Percentiles rank a stretch among this genome's conserved stretches.
These are phyloP conservation scores for Notolepis coatsorum DNA, from an alignment of 2,797 vertebrate species.

Conservation along the genomic window DNA sequence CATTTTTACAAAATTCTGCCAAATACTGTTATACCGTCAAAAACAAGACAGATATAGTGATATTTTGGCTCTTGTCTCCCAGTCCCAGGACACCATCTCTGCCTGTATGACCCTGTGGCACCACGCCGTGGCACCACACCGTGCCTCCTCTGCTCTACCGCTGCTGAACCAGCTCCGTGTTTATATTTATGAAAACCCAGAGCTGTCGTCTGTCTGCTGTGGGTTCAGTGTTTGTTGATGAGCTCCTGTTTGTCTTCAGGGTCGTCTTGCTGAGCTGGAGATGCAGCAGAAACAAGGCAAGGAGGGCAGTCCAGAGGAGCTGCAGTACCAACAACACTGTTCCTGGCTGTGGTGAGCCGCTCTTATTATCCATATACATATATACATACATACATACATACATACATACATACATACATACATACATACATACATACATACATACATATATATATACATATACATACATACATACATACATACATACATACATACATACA, in stretches of 20 bases:
- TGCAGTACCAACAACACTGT: slow-evolving; percentile 89
- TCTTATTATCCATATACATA: neutral
- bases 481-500: neutral
- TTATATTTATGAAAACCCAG: no score
- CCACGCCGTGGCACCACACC: no score
- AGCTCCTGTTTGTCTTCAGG: slow-evolving; percentile 78
- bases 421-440: neutral
- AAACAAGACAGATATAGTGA: no score
- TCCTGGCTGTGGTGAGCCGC: slow-evolving; percentile 95
- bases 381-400: neutral
- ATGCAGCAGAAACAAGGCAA: slow-evolving; percentile 91
- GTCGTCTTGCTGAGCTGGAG: slow-evolving; percentile 91
- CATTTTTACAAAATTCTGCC: no score
- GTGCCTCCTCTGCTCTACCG: no score
- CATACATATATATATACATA: neutral
- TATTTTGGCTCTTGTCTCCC: no score
- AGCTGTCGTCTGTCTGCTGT: no score
- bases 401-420: neutral
- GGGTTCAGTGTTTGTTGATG: neutral
- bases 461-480: slow-evolving; percentile 4
- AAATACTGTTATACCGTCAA: no score
- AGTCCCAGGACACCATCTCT: no score
- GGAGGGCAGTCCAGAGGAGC: slow-evolving; percentile 84
- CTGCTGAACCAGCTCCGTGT: no score
- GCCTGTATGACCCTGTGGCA: no score